These are phyloP conservation scores for Bubalus kerabau DNA, from an alignment of 2,113 vertebrate genomes.

Conservation along the genomic window DNA sequence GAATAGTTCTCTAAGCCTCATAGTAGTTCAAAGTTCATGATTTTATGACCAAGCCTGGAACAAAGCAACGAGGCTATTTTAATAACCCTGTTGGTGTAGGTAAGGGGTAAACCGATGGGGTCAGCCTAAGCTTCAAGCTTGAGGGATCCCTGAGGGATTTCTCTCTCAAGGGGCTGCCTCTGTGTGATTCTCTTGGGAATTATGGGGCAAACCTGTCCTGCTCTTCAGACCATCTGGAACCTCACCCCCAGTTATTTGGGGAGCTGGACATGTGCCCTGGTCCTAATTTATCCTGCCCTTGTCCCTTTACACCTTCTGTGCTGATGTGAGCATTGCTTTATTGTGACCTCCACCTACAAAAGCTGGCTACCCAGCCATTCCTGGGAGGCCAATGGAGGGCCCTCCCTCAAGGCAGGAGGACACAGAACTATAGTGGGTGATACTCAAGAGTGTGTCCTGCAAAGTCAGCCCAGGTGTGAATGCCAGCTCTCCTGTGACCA, in stretches of 20 bases:
- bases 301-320: not conserved
- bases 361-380: not conserved
- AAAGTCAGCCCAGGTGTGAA: not conserved
- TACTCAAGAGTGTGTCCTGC: not conserved
- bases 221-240: not conserved
- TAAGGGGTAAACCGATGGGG: not conserved
- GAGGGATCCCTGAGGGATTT: not conserved
- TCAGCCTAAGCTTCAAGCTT: not conserved
- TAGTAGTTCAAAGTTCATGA: not conserved
- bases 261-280: not conserved
- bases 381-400: not conserved
- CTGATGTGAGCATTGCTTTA: not conserved
- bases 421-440: not conserved
- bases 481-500: not conserved
- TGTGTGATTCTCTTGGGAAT: not conserved
- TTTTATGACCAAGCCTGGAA: not conserved
- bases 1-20: not conserved
- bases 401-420: not conserved
- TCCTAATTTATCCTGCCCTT: not conserved
- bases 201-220: too few species aligned
- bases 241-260: not conserved
- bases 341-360: not conserved
- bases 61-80: not conserved
- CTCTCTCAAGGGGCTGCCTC: not conserved
- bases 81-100: not conserved